Evolutionary conservation across 2,888 invertebrate species (phyloP), one percentile per base, ranked within the genome.

Genomic region (Drosophila planitibia): DNA sequence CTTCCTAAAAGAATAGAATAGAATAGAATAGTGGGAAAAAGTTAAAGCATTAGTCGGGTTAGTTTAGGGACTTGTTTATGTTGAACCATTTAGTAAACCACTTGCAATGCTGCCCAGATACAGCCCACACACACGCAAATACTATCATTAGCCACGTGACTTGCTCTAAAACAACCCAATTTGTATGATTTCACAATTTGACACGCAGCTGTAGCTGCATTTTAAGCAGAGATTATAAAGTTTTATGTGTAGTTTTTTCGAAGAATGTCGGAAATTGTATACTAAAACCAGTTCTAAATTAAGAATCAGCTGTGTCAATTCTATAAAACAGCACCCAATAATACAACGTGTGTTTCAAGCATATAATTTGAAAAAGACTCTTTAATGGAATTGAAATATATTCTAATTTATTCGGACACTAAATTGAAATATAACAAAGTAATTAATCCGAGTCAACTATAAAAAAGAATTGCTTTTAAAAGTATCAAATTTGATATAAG

Each of bases 1-100:
- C 85, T 88, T 92, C 93, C 93, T 93, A 91, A 70, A 91, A 92
- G 63, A 78, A 79, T 28, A 77, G 52, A 70, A 79, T 30, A 77
- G 52, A 70, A 51, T 64, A 47, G 54, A 37, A 32, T 19, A 25
- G 33, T 44, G 64, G 41, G 32, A 6, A 44, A 59, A 69, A 63
- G 65, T 70, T 63, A 22, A 67, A 52, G 70, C 74, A 68, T 58
- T 74, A 74, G 72, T 66, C 30, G 57, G 22, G 49, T 64, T 58
- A 57, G 54, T 47, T 39, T 44, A 12, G 55, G 47, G 28, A 39
- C 19, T 16, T 44, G 9, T 3, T 25, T 51, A 35, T 4, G n/a
- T 55, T 44, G 74, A 87, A 77, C 68, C 82, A 81, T 76, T 82
- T 9, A 1, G 39, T 57, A 63, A 87, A 83, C 64, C 82, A 83